Conservation (phyloP, 2,888 invertebrate genomes). For the Lochmaea capreae region DNA sequence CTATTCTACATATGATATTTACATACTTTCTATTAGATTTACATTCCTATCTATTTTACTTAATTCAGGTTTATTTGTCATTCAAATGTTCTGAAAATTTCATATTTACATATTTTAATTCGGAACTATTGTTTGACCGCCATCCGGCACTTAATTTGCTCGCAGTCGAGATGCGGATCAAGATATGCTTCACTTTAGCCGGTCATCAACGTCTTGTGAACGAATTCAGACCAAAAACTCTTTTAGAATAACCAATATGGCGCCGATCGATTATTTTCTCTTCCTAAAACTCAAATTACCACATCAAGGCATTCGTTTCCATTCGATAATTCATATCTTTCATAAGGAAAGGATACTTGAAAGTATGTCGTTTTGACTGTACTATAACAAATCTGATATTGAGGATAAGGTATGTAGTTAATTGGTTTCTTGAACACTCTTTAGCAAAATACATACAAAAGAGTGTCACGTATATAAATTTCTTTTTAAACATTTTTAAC, state of each 20-base stretch:
- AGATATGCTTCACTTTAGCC: too few relatives aligned
- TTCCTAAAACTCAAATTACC: too few relatives aligned
- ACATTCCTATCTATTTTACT: background rate
- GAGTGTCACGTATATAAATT: slow-evolving; percentile 7
- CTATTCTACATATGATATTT: slow-evolving; percentile 1
- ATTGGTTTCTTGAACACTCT: slow-evolving; percentile 22
- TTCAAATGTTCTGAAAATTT: background rate
- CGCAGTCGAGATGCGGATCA: too few relatives aligned
- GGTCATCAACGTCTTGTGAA: too few relatives aligned
- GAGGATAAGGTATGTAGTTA: slow-evolving; percentile 17
- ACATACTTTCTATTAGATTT: slow-evolving; percentile 9
- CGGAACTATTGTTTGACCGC: too few relatives aligned
- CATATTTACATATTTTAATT: background rate
- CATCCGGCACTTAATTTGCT: too few relatives aligned
- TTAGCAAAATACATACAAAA: slow-evolving; percentile 17
- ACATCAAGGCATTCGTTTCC: too few relatives aligned
- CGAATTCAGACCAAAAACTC: too few relatives aligned
- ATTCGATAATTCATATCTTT: too few relatives aligned
- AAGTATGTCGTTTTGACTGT: background rate
- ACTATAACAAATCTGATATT: background rate
- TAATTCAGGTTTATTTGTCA: background rate
- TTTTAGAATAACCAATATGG: too few relatives aligned
- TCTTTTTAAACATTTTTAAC: slow-evolving; percentile 21
- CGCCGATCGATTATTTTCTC: too few relatives aligned
- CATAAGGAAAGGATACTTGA: too few relatives aligned